Conservation (phyloP, 2,797 vertebrate species). For the Sebastes glaucus region DNA sequence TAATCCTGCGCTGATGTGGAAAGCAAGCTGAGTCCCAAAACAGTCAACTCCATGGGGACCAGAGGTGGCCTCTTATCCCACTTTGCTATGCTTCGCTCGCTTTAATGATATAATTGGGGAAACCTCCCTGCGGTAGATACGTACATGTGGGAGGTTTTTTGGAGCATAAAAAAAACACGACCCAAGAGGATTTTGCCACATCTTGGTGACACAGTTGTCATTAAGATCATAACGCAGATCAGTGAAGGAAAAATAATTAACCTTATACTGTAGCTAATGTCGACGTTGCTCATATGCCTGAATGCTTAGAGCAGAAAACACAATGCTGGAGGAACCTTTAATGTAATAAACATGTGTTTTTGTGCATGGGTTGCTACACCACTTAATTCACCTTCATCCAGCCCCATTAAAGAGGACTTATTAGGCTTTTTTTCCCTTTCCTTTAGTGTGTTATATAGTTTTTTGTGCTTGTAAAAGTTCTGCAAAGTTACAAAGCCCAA, state of each 20-base stretch:
- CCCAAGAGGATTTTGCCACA: conserved; percentile 30
- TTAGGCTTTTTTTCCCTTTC: no score
- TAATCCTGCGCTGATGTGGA: conserved; percentile 44
- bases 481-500: no score
- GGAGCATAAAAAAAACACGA: conserved; percentile 12
- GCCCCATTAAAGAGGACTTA: background rate
- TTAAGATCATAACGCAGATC: background rate
- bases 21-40: conserved; percentile 46
- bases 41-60: conserved; percentile 8
- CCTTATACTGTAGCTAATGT: background rate
- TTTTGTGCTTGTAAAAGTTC: no score
- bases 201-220: conserved; percentile 19
- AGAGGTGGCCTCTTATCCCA: conserved; percentile 34
- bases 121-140: conserved; percentile 11
- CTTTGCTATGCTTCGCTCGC: conserved; percentile 27
- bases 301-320: conserved; percentile 1
- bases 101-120: conserved; percentile 27
- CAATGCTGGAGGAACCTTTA: background rate
- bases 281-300: background rate
- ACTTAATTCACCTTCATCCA: background rate
- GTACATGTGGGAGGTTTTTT: background rate
- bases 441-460: no score
- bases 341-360: background rate
- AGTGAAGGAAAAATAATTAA: background rate
- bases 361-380: background rate